Evolutionary conservation across 1,140 invertebrate genomes (phyloP).

Genomic region (Triops longicaudatus): DNA sequence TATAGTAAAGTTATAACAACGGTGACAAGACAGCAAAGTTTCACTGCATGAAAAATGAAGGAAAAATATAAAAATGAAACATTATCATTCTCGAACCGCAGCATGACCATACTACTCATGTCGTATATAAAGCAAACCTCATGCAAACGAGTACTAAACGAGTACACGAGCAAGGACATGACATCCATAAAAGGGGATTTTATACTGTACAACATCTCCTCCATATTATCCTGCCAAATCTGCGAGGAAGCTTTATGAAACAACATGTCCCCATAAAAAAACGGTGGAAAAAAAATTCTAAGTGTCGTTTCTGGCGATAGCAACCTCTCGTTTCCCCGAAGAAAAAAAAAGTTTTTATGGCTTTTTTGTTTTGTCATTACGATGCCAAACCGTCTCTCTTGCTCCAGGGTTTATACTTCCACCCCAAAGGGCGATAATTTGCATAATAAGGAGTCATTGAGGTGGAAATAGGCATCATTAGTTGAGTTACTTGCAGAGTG

Average conservation of each 20-base stretch:
- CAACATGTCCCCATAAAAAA: neutral
- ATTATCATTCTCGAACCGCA: neutral
- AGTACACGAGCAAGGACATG: neutral
- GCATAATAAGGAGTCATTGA: constrained; percentile 12
- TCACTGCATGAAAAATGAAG: too few relatives aligned
- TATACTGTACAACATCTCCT: neutral
- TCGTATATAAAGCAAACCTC: neutral
- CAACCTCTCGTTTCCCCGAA: neutral
- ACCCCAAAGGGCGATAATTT: constrained; percentile 9
- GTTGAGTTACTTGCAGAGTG: constrained; percentile 1
- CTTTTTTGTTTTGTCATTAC: neutral
- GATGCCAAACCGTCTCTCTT: neutral
- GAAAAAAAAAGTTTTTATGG: neutral
- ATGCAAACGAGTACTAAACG: neutral
- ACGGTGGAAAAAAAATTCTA: neutral
- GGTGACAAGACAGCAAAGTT: too few relatives aligned
- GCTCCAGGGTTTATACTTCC: neutral
- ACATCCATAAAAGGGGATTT: neutral
- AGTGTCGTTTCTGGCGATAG: neutral
- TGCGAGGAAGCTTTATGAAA: neutral
- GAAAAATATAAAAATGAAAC: too few relatives aligned
- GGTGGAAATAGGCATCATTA: constrained; percentile 7
- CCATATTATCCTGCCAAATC: neutral
- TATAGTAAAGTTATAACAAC: too few relatives aligned
- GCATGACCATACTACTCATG: neutral